phyloP scores from a whole-genome alignment of 1,140 invertebrate species.

The Euwallacea similis region DNA sequence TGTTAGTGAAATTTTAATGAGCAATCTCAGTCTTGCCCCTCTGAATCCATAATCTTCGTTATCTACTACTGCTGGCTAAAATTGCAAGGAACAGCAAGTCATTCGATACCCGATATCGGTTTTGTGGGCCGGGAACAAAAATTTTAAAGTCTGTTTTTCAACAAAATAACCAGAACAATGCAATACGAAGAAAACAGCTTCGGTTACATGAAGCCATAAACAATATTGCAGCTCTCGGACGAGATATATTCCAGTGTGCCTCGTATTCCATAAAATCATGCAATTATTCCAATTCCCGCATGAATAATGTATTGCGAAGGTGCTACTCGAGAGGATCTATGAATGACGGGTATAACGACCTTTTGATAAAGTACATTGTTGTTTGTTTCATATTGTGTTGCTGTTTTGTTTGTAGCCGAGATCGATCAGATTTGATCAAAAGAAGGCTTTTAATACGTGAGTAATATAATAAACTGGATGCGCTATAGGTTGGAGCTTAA shows the following conservation, averaged over 20 bases:
- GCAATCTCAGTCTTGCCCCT: not conserved
- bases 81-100: not conserved
- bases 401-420: no score
- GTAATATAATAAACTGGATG: no score
- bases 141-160: not conserved
- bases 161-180: not conserved
- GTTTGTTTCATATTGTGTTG: not conserved
- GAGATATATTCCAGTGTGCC: conserved; percentile 14
- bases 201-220: not conserved
- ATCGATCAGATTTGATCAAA: no score
- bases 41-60: not conserved
- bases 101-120: not conserved
- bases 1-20: conserved; percentile 6
- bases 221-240: not conserved
- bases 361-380: conserved; percentile 8
- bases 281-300: conserved; percentile 25
- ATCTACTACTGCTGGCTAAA: not conserved
- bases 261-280: conserved; percentile 27
- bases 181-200: not conserved
- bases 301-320: conserved; percentile 25
- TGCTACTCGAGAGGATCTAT: conserved; percentile 17
- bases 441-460: no score
- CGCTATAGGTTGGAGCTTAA: not conserved
- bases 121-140: not conserved
- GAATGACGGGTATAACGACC: conserved; percentile 9